Conservation (phyloP, 2,113 vertebrate genomes). For the Mastomys coucha region DNA sequence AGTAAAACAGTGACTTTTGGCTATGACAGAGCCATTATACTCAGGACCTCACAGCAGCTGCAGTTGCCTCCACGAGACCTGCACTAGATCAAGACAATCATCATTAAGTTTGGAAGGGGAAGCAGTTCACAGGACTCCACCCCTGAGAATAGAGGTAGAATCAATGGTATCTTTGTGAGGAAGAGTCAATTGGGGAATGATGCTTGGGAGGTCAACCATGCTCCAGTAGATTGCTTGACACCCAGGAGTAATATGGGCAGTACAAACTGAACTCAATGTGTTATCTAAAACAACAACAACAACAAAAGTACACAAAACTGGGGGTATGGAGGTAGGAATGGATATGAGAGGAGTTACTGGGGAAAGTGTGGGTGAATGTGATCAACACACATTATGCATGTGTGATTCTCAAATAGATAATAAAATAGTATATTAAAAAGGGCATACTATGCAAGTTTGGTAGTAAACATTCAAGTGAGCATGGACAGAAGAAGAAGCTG, state of each 20-base stretch:
- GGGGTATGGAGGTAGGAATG: too few relatives aligned
- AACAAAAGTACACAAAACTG: background rate
- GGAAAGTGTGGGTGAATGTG: background rate
- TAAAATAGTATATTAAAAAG: background rate
- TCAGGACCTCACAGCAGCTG: background rate
- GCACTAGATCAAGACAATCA: background rate
- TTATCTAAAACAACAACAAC: background rate
- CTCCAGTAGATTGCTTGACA: background rate
- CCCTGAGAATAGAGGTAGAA: background rate
- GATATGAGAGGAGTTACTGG: too few relatives aligned
- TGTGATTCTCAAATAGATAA: background rate
- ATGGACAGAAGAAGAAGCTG: background rate
- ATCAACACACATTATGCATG: background rate
- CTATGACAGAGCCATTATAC: background rate
- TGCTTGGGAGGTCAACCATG: background rate
- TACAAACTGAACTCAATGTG: background rate
- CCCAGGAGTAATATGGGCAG: background rate
- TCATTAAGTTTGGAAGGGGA: too few relatives aligned
- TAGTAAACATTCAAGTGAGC: background rate
- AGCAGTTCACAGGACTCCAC: background rate
- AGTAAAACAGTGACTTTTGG: background rate
- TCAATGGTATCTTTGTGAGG: background rate
- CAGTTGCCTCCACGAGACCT: background rate
- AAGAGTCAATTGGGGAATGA: background rate
- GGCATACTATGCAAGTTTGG: background rate